phyloP scores from a whole-genome alignment of 1,140 invertebrate species.

The Bombus huntii region DNA sequence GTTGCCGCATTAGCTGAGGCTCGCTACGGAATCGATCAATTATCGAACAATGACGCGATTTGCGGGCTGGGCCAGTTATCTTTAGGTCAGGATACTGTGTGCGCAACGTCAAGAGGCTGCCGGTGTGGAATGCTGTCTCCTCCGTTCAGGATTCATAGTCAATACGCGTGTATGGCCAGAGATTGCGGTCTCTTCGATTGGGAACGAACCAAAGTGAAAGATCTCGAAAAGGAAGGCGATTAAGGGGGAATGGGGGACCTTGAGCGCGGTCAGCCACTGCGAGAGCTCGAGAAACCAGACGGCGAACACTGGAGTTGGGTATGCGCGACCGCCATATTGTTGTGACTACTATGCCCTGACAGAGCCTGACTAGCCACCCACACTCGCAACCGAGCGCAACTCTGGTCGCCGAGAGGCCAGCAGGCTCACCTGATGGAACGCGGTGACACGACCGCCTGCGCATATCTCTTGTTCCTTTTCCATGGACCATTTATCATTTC shows the following conservation, averaged over 20 bases:
- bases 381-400: constrained; percentile 22
- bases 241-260: constrained; percentile 75
- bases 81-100: constrained; percentile 75
- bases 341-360: constrained; percentile 65
- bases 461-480: neutral
- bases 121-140: constrained; percentile 41
- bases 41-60: constrained; percentile 18
- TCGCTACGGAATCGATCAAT: neutral
- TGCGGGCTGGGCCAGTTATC: constrained; percentile 65
- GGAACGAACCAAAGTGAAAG: constrained; percentile 75
- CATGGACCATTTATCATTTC: constrained; percentile 4
- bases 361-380: constrained; percentile 51
- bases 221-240: constrained; percentile 78
- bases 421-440: constrained; percentile 22
- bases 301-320: constrained; percentile 28
- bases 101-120: too few relatives aligned
- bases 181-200: constrained; percentile 74
- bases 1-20: neutral
- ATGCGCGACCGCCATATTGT: constrained; percentile 71
- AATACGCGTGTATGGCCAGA: constrained; percentile 14
- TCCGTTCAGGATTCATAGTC: constrained; percentile 47
- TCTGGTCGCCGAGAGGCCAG: neutral
- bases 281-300: constrained; percentile 45
- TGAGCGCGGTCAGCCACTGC: constrained; percentile 80
- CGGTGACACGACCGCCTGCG: constrained; percentile 26